Base-by-base conservation (phyloP, 2,113 vertebrate genomes). In the Turnix velox region DNA sequence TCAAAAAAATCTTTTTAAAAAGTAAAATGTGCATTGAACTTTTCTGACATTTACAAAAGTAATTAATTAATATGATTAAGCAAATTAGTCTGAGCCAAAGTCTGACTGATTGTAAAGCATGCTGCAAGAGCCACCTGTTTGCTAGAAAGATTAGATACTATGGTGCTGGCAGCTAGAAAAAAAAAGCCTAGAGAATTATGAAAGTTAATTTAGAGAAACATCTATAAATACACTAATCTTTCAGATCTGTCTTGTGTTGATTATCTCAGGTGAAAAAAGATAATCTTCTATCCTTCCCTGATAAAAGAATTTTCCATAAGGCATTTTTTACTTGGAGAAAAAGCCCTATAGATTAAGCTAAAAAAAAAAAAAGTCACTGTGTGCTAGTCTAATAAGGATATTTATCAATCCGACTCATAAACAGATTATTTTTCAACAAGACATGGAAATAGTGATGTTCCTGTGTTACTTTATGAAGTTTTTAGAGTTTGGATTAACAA, bases 31-130 rank as follows among this genome's bases (percentile, higher is more conserved):
- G 87, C 40, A 11, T 81, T 96, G 94, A 96, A 96, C 96, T 96
- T 96, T 94, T 96, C 94, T 96, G 96, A 96, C 96, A 96, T 96
- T 96, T 96, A 96, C 92, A 93, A 96, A 96, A 96, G 96, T 96
- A 95, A 96, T 96, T 96, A 96, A 96, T 96, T 96, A 96, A 96
- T 96, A 96, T 96, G 95, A 96, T 96, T 96, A 96, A 95, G 96
- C 96, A 96, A 96, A 96, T 96, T 93, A 96, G 84, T 73, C 46
- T 89, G 92, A 96, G 91, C 89, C 95, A 96, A 96, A 96, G 46
- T 95, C 96, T 96, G 96, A 96, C 95, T 96, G 94, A 96, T 96
- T 94, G 87, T 96, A 96, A 95, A 91, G 94, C 96, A 93, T 96
- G 71, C 95, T 96, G 96, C 84, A 96, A 91, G 89, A 96, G 96